phyloP scores from a whole-genome alignment of 2,113 vertebrate genomes.

The Spheniscus mendiculus region DNA sequence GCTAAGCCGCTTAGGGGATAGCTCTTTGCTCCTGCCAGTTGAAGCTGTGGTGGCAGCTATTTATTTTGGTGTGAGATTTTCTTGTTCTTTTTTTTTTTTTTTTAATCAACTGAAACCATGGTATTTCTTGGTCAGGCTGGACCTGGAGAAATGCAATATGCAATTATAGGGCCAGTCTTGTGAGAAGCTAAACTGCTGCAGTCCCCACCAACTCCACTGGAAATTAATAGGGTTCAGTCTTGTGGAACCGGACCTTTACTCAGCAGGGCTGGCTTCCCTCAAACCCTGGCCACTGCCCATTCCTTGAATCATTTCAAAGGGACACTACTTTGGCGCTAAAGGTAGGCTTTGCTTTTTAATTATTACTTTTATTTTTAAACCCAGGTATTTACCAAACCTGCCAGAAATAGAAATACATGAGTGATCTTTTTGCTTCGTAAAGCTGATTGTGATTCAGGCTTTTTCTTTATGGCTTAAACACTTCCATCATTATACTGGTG shows the following conservation, averaged over 20 bases:
- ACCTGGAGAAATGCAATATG: constrained; percentile 29
- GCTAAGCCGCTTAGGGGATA: neutral
- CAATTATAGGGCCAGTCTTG: neutral
- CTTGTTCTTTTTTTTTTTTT: neutral
- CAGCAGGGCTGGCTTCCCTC: neutral
- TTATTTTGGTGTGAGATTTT: neutral
- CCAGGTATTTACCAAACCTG: neutral
- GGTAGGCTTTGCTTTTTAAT: neutral
- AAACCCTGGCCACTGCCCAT: neutral
- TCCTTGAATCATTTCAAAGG: constrained; percentile 25
- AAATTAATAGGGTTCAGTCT: neutral
- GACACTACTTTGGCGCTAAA: neutral
- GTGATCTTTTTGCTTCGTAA: neutral
- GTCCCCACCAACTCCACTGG: neutral
- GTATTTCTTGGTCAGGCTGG: constrained; percentile 55
- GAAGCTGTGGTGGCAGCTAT: constrained; percentile 21
- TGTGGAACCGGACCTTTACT: neutral
- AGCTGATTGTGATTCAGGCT: neutral
- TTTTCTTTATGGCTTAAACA: neutral
- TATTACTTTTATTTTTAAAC: constrained; percentile 5
- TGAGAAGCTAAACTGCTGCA: neutral
- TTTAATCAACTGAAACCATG: neutral
- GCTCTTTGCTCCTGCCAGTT: neutral
- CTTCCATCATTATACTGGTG: neutral
- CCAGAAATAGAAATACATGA: neutral